Evolutionary conservation across 2,888 invertebrate species (phyloP), one percentile per base, ranked within the genome.

Genomic region (Andrena flavipes): DNA sequence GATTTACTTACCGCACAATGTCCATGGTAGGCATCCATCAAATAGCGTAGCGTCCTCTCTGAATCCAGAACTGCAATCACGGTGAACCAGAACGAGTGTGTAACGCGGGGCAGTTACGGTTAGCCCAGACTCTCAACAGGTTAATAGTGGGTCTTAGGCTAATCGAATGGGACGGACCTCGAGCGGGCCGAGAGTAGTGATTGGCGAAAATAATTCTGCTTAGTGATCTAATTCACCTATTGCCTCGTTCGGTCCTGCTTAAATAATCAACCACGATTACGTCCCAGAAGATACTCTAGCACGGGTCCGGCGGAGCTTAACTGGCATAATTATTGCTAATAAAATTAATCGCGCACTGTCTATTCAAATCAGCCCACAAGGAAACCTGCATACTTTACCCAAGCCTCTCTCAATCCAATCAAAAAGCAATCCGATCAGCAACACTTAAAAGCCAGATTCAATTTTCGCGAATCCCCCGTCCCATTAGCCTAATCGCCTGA

Each of bases 201-300:
- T 80, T 82, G 80, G 74, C 73, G 80, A 82, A 80, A 80, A 80
- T 75, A 82, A 79, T 75, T 80, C 81, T 67, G 82, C 80, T 77
- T 71, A 75, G 80, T 80, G 75, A 63, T 82, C 74, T 80, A 80
- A 82, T 82, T 82, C 81, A 74, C 80, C 75, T 74, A 82, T 68
- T 76, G 82, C 76, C 82, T 81, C 76, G 63, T 60, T 82, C 73
- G 82, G 76, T 26, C 59, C 70, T 62, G 78, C 68, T 80, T 81
- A 74, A 73, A 82, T 35, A 72, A 60, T 82, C 68, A 82, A 48
- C 62, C 79, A 64, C 48, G 82, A 82, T 82, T 82, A 72, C 29
- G 60, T 49, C 48, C 42, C 42, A 42, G 29, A 33, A 62, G 60
- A 56, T 26, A 23, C 23, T 33, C 16, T n/a, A 23, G 56, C 56